Conservation (phyloP, 1,140 invertebrate species). For the Polypedilum pembai region DNA sequence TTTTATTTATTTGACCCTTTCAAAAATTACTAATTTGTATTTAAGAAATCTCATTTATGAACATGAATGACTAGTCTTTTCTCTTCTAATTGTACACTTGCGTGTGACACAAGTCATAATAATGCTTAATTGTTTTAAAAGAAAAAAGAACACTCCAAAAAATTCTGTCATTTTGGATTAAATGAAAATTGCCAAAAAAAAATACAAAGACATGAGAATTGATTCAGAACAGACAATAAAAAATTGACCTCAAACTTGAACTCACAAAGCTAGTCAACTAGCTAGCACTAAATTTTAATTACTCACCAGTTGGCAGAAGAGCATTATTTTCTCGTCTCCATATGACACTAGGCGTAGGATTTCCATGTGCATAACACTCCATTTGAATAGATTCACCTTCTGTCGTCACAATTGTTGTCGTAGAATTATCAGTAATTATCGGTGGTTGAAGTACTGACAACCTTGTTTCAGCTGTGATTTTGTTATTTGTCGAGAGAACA, state of each 20-base stretch:
- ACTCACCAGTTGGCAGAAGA: slow-evolving; percentile 79
- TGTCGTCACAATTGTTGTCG: slow-evolving; percentile 72
- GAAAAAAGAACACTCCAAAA: too few species aligned
- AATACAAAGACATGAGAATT: too few species aligned
- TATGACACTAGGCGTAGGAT: slow-evolving; percentile 71
- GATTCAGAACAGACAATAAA: too few species aligned
- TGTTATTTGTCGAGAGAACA: slow-evolving; percentile 66
- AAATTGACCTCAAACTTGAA: slow-evolving; percentile 12
- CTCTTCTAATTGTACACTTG: too few species aligned
- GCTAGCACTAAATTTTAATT: not conserved
- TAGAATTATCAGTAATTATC: slow-evolving; percentile 87
- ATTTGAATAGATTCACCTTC: slow-evolving; percentile 71
- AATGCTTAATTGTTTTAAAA: too few species aligned
- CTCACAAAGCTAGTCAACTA: not conserved
- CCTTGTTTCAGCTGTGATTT: slow-evolving; percentile 74
- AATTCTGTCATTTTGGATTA: too few species aligned
- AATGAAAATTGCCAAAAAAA: too few species aligned
- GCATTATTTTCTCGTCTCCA: slow-evolving; percentile 91
- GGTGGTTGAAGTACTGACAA: slow-evolving; percentile 77
- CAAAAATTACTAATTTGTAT: too few species aligned
- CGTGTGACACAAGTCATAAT: too few species aligned
- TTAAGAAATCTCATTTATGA: too few species aligned
- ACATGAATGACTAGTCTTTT: too few species aligned
- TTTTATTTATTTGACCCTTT: too few species aligned
- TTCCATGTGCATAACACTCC: slow-evolving; percentile 81